Evolutionary conservation across 2,797 vertebrate genomes (phyloP), one percentile per base, ranked within the genome.

Genomic region (Periparus ater): DNA sequence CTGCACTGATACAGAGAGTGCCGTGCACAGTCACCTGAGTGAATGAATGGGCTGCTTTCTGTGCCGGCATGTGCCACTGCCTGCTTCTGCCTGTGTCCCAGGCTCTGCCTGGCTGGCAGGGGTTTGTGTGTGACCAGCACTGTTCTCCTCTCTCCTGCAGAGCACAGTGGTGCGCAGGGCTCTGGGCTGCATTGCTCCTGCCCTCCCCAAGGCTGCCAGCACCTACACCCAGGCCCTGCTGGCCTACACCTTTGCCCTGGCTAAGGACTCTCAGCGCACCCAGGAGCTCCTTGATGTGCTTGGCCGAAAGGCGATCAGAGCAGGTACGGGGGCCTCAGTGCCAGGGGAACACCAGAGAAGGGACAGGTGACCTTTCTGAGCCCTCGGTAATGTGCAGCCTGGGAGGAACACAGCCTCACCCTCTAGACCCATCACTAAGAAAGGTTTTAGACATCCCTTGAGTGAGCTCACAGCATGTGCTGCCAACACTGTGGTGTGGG

Each of bases 161-260:
- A 93, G 97, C 63, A 45, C 66, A 2, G 93, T 97, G 47, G 84
- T 99, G 73, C 85, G 22, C 10, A 97, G 94, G 61, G 98, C 98
- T 42, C 83, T 98, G 91, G 93, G 82, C 5, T 99, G 98, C 85
- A 94, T 99, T 4, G 92, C 66, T n/a, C 47, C 82, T 12, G 96
- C 95, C 66, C 40, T 93, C 25, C 45, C 30, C 62, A 80, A 91
- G 63, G 45, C 97, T 66, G 96, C 91, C 75, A 98, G 98, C 96
- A 96, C 96, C 55, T 98, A 98, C 95, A 97, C 97, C 19, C 97
- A 98, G 51, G 98, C 98, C 30, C 97, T 99, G 83, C 88, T 98
- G 95, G 98, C 98, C 3, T 99, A 99, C 63, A 98, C 98, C 89
- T 99, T 98, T 8, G 97, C 98, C 79, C 96, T 99, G 96, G 98